Base-by-base conservation (phyloP, 2,888 invertebrate species). In the Drosophila sordidula region DNA sequence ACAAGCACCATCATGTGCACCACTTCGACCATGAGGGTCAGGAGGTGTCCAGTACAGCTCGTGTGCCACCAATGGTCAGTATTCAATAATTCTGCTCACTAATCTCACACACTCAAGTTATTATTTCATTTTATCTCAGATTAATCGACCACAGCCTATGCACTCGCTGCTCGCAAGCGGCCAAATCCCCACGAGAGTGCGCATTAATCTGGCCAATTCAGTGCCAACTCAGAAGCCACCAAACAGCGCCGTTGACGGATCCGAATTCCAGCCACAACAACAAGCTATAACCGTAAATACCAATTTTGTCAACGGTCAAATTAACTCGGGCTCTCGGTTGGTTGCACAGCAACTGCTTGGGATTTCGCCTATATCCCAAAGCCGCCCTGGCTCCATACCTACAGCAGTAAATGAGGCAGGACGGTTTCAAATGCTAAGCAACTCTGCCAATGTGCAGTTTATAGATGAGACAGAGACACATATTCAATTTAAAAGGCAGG, bases 1-100 rank as follows among this genome's bases (percentile, higher is more conserved):
- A 97, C 92, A 97, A 97, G 89, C 97, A 97, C 89, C 97, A 97
- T 90, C 97, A 97, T 91, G 96, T 95, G 0, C 96, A 96, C 90
- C 95, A 95, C 84, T 96, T 95, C 88, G 95, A 95, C 83, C 96
- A 96, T 89, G 95, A 96, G 72, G 96, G 96, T 0, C 94, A 94
- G 9, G 93, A 94, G 3, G 92, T 95, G 8, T 94, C 95, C 44
- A 93, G 94, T 0, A 94, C 93, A 1, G 93, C 93, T 0, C 92
- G 93, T 0, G 93, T 94, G 0, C 93, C 95, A 0, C 89, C 89
- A 34, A 67, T 78, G 69, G 92, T 92, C 70, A 80, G 87, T 77
- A 14, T 9, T 8, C 4, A 39, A 32, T n/a, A 11, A 8, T 25
- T 12, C 32, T 5, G 11, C 16, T 16, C 6, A 3, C 2, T 39